Conservation (phyloP, 2,888 invertebrate species). For the Cenopis cana region DNA sequence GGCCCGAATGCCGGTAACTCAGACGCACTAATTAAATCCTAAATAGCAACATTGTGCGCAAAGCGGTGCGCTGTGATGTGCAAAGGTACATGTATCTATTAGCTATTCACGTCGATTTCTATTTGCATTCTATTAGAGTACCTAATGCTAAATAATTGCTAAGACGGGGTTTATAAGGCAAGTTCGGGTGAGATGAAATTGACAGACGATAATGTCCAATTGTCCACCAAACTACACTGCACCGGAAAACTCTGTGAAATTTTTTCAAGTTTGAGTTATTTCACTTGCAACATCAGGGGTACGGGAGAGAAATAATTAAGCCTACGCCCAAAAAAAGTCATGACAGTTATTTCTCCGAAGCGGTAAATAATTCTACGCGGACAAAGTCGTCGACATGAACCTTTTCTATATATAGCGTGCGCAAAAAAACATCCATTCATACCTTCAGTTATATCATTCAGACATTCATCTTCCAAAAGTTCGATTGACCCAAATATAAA, state of each 20-base stretch:
- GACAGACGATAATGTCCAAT: background rate
- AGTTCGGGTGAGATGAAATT: constrained; percentile 8
- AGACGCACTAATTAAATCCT: constrained; percentile 67
- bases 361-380: too few species aligned
- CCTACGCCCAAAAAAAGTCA: too few species aligned
- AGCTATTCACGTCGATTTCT: constrained; percentile 35
- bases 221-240: too few species aligned
- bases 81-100: constrained; percentile 24
- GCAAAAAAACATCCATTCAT: background rate
- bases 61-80: constrained; percentile 45
- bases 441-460: background rate
- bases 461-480: background rate
- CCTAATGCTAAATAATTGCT: constrained; percentile 13
- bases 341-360: too few species aligned
- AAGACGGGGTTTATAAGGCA: background rate
- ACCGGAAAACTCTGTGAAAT: too few species aligned
- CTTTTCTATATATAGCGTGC: background rate
- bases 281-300: too few species aligned
- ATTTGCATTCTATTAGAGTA: constrained; percentile 33
- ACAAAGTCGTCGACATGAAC: too few species aligned
- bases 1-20: constrained; percentile 54
- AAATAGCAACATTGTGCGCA: constrained; percentile 62
- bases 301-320: too few species aligned
- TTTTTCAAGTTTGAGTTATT: too few species aligned
- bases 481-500: constrained; percentile 22